Base-by-base conservation (phyloP, 2,797 vertebrate genomes). In the Acipenser oxyrinchus region DNA sequence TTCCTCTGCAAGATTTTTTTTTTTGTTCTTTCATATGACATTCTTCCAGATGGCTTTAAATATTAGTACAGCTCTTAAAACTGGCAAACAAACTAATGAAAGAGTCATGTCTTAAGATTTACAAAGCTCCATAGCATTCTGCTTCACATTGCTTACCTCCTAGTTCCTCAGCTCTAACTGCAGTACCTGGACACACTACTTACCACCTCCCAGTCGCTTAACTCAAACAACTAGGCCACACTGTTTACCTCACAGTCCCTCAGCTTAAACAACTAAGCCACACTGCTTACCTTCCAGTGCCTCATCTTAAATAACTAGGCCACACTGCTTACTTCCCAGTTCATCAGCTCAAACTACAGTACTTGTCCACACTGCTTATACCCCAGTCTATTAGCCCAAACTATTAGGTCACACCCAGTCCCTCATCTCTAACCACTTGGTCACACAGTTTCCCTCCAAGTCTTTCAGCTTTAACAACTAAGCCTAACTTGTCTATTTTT, bases 71-170 rank as follows among this genome's bases (percentile, higher is more conserved):
- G 75, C 74, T 37, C 23, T 37, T 37, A 37, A 37, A 37, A 69
- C 72, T 71, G 65, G 77, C 76, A 82, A 72, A 72, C 71, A 71
- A 75, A 81, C 83, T 87, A 87, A 87, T 86, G 83, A 88, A 84
- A 78, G 72, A 82, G 78, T 81, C 83, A 76, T 82, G 71, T 72
- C 55, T n/a, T 13, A 7, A n/a, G 23, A 37, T 37, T 37, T 37
- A 37, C 23, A 37, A 3, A 4, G 23, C 23, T 37, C 23, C 23
- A 6, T 10, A 12, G 23, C 23, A 37, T 37, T 12, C 55, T 13
- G 13, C 13, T 58, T 11, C 55, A 3, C 13, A 10, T 8, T 6
- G 13, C 11, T 53, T 53, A 12, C 74, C 74, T 79, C 79, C 71
- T 78, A 78, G 73, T 79, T 81, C 70, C 71, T 55, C 65, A 49